Conservation (phyloP, 2,797 vertebrate species). For the Hydrolagus colliei region DNA sequence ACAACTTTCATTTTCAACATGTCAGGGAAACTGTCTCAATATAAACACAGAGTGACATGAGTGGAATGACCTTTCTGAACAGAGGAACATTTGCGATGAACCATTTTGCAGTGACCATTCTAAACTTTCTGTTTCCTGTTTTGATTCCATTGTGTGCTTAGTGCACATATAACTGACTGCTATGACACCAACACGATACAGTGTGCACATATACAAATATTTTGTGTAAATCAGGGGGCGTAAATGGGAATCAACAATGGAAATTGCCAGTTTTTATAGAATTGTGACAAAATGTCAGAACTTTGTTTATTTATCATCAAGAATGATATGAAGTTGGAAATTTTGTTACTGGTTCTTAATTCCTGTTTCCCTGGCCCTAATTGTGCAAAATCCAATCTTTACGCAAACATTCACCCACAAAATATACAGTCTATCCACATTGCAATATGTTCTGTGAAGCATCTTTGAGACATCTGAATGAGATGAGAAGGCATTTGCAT, state of each 20-base stretch:
- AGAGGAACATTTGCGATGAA: neutral
- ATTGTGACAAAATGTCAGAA: slow-evolving; percentile 6
- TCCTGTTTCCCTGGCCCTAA: slow-evolving; percentile 6
- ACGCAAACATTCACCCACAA: no score
- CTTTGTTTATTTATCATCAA: slow-evolving; percentile 22
- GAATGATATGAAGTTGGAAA: slow-evolving; percentile 6
- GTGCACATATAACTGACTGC: neutral
- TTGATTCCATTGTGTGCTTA: neutral
- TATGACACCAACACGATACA: neutral
- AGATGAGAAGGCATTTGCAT: no score
- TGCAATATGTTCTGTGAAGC: no score
- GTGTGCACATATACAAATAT: neutral
- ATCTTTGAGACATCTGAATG: no score
- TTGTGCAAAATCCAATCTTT: no score
- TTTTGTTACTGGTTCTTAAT: neutral
- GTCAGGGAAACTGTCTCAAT: neutral
- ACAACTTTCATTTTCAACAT: neutral
- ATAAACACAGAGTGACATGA: slow-evolving; percentile 2
- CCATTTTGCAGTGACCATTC: slow-evolving; percentile 3
- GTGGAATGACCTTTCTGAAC: neutral
- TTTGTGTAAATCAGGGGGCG: neutral
- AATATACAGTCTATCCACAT: no score
- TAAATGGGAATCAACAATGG: slow-evolving; percentile 17
- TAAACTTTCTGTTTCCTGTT: slow-evolving; percentile 14
- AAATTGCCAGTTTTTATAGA: slow-evolving; percentile 3